phyloP scores from a whole-genome alignment of 2,888 invertebrate species.

The Cephus spinipes region DNA sequence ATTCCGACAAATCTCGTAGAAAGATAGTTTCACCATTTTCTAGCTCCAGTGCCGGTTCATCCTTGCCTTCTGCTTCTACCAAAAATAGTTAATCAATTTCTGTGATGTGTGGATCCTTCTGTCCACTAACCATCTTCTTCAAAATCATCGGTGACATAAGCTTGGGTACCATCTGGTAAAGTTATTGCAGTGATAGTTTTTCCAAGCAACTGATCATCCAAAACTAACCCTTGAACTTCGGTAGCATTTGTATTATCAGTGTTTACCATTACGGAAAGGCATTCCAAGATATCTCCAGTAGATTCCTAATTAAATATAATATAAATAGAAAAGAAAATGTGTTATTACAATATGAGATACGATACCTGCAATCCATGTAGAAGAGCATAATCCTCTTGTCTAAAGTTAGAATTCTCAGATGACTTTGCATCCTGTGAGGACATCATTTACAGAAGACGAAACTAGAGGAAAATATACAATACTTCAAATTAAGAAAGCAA shows the following conservation, averaged over 20 bases:
- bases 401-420: conserved; percentile 38
- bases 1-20: conserved; percentile 50
- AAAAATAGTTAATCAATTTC: conserved; percentile 4
- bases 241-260: conserved; percentile 41
- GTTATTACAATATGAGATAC: not conserved
- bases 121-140: conserved; percentile 30
- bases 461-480: conserved; percentile 3
- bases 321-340: not conserved
- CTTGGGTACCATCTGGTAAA: conserved; percentile 61
- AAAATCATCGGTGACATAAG: conserved; percentile 54
- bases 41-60: conserved; percentile 43
- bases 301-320: conserved; percentile 37
- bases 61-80: conserved; percentile 35
- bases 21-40: conserved; percentile 57
- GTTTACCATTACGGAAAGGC: conserved; percentile 54
- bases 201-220: conserved; percentile 54
- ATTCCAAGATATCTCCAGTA: conserved; percentile 50
- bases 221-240: conserved; percentile 48
- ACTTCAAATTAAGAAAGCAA: conserved; percentile 16
- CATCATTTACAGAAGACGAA: conserved; percentile 41
- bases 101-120: not conserved
- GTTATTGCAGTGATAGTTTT: conserved; percentile 59
- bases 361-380: conserved; percentile 47
- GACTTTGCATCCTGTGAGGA: conserved; percentile 49
- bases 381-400: conserved; percentile 46